Evolutionary conservation across 2,797 vertebrate genomes (phyloP).

Genomic region (Sarcoramphus papa): DNA sequence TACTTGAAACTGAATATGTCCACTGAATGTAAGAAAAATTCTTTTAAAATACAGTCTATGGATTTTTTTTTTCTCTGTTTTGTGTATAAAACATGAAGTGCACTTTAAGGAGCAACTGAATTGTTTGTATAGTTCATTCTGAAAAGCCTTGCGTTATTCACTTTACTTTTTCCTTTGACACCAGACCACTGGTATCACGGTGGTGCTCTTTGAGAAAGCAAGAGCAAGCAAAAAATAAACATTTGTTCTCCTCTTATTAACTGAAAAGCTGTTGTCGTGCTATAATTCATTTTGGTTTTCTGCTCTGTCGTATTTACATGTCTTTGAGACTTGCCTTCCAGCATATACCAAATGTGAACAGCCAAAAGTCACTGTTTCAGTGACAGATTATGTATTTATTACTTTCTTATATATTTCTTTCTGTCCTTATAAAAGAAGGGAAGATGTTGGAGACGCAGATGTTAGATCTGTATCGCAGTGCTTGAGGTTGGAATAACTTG

Average conservation of each 20-base stretch:
- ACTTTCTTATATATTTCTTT: not conserved
- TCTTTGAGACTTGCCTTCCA: not conserved
- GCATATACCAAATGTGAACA: not conserved
- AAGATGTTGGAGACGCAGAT: not conserved
- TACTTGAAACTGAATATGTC: not conserved
- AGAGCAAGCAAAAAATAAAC: not conserved
- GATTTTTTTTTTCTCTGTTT: not conserved
- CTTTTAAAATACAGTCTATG: not conserved
- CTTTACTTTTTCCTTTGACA: not conserved
- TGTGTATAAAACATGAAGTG: not conserved
- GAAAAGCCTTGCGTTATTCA: not conserved
- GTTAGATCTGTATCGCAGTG: not conserved
- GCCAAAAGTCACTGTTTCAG: not conserved
- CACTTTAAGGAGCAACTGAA: not conserved
- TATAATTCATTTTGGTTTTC: not conserved
- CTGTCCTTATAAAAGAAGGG: not conserved
- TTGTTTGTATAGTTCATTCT: not conserved
- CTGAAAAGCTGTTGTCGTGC: not conserved
- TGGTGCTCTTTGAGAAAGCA: not conserved
- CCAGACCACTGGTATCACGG: not conserved
- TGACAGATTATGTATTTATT: not conserved
- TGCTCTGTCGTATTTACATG: not conserved
- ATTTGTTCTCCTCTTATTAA: not conserved
- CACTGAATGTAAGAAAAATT: not conserved
- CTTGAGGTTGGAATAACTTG: not conserved